Evolutionary conservation across 2,113 vertebrate species (phyloP), one percentile per base, ranked within the genome.

Genomic region (Gavialis gangeticus): DNA sequence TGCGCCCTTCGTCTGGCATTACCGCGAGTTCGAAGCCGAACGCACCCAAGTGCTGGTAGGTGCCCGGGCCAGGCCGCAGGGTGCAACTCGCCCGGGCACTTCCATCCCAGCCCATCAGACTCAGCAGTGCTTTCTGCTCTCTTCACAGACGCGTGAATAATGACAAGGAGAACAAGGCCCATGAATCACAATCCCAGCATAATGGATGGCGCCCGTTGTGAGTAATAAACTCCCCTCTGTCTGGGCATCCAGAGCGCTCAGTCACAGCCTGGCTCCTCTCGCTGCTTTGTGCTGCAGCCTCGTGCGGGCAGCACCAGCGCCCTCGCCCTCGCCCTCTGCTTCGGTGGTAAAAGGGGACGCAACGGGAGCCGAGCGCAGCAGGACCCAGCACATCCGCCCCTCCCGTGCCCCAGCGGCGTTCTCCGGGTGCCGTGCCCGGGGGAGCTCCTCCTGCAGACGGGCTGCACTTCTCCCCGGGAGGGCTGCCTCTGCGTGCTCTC

Each of bases 81-180:
- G 15, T 1, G 1, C 34, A 34, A 3, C 0, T 0, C 9, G 46
- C 87, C 8, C 0, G 54, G 28, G 67, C 57, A 24, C 1, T 25
- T 10, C 21, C 54, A 30, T 1, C 1, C 0, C 0, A 0, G 1
- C 30, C 5, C 56, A 0, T 46, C 46, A 46, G 1, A 3, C 60
- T 60, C 0, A 1, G 34, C 63, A 67, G 55, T 0, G 0, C 1
- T 56, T 18, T 17, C 10, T 1, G 1, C 79, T 73, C 1, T 1
- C 77, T 12, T 79, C 13, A 37, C 3, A 1, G 28, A 30, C 10
- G 30, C 34, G n/a, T 28, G 9, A 30, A 67, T 9, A 19, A 3
- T 1, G 30, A 28, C 1, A 1, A 46, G 24, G 25, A 15, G 0
- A 9, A 58, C 1, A 1, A 5, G 1, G 6, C 24, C 37, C 0